phyloP scores from a whole-genome alignment of 2,797 vertebrate genomes.

The Ctenopoma multispine region DNA sequence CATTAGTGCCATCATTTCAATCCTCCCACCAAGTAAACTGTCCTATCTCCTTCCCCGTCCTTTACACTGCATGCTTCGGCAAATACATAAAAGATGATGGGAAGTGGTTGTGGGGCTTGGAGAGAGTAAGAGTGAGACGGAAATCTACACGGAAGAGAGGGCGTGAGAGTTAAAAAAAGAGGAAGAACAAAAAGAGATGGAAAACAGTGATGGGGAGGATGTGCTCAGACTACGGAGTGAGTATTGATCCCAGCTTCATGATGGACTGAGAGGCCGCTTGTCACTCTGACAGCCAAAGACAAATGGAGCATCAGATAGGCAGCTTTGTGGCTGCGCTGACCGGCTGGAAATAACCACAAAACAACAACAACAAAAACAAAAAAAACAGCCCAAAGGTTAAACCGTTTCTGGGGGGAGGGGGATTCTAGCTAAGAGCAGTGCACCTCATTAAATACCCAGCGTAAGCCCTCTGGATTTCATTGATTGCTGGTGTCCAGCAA shows the following conservation, averaged over 20 bases:
- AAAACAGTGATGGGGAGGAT: conserved; percentile 44
- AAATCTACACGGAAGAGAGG: not conserved
- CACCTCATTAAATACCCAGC: conserved; percentile 75
- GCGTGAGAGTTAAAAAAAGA: not conserved
- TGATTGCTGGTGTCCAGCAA: conserved; percentile 75
- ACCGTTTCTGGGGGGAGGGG: conserved; percentile 39
- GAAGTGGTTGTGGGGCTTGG: not conserved
- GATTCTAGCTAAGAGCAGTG: conserved; percentile 54
- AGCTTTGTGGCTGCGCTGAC: conserved; percentile 50
- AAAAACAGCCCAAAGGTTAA: conserved; percentile 61
- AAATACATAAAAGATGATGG: conserved; percentile 12
- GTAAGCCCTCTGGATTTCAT: conserved; percentile 80
- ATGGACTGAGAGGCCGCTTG: conserved; percentile 63
- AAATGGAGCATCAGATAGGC: conserved; percentile 63
- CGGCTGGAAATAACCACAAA: conserved; percentile 35
- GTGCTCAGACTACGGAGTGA: conserved; percentile 63
- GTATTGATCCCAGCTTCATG: conserved; percentile 71
- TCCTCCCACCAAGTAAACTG: conserved; percentile 33
- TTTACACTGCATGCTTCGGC: conserved; percentile 19
- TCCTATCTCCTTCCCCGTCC: conserved; percentile 21
- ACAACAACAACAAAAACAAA: conserved; percentile 15
- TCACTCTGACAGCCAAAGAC: conserved; percentile 65
- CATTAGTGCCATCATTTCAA: conserved; percentile 39
- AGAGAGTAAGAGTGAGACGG: conserved; percentile 8
- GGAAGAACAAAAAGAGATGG: not conserved